These are phyloP conservation scores for Trachelipus rathkii DNA, from an alignment of 1,140 invertebrate genomes.

Conservation along the genomic window DNA sequence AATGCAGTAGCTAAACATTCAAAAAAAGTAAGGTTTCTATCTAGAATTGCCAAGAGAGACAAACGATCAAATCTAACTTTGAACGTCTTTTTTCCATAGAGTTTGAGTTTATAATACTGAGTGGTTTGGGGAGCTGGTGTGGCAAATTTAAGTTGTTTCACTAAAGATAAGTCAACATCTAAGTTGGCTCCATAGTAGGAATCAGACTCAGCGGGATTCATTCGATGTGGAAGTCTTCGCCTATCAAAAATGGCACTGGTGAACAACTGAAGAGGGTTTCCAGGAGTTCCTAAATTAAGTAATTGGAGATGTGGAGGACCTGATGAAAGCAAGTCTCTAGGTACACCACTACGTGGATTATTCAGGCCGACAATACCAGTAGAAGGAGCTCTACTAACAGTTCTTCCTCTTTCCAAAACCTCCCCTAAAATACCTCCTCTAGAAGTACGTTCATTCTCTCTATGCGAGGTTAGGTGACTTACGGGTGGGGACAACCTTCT, in stretches of 20 bases:
- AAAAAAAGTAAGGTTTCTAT: conserved; percentile 78
- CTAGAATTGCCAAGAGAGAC: conserved; percentile 83
- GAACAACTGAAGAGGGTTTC: conserved; percentile 46
- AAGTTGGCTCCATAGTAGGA: conserved; percentile 45
- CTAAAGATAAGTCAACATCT: conserved; percentile 46
- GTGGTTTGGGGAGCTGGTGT: conserved; percentile 57
- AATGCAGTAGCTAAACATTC: conserved; percentile 81
- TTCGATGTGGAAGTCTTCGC: conserved; percentile 32
- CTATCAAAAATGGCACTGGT: conserved; percentile 45
- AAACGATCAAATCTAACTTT: conserved; percentile 83
- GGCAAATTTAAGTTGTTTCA: conserved; percentile 43
- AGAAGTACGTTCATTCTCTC: background rate
- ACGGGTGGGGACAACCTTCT: background rate
- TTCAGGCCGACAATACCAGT: background rate
- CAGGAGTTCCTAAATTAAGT: conserved; percentile 34
- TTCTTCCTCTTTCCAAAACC: background rate
- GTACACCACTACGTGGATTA: background rate
- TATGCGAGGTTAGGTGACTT: background rate
- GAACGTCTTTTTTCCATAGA: conserved; percentile 51
- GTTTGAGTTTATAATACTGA: conserved; percentile 79
- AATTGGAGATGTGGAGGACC: conserved; percentile 29
- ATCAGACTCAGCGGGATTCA: conserved; percentile 3
- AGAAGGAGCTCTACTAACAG: background rate
- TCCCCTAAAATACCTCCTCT: background rate
- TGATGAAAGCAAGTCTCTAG: background rate